These are phyloP conservation scores for Mormyrus lacerda DNA, from an alignment of 2,113 vertebrate species.

Conservation along the genomic window DNA sequence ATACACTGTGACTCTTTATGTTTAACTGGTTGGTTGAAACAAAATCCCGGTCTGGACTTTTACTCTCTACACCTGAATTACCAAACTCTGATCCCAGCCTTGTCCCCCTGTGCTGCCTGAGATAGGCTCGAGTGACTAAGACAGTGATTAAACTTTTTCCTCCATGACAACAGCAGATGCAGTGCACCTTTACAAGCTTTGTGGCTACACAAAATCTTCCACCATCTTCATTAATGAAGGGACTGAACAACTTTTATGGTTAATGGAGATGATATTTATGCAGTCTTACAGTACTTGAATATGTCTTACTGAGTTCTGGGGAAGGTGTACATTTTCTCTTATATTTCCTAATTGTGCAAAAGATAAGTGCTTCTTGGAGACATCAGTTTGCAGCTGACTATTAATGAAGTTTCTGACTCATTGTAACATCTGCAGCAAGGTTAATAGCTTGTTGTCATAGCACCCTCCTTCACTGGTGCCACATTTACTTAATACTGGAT, in stretches of 20 bases:
- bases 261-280: not conserved
- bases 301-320: not conserved
- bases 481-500: not conserved
- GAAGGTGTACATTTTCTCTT: not conserved
- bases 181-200: not conserved
- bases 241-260: not conserved
- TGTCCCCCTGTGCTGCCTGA: not conserved
- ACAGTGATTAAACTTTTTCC: not conserved
- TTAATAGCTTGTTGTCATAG: not conserved
- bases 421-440: not conserved
- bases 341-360: not conserved
- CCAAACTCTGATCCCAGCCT: not conserved
- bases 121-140: not conserved
- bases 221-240: not conserved
- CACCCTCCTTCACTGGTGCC: not conserved
- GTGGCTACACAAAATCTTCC: not conserved
- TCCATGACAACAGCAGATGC: not conserved
- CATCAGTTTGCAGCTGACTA: not conserved
- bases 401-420: not conserved
- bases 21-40: too few species aligned
- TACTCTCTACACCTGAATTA: too few species aligned
- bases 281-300: not conserved
- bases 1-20: too few species aligned
- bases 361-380: not conserved
- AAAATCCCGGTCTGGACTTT: too few species aligned